Percentiles rank a stretch among this genome's conserved stretches.
Conservation (phyloP, 1,140 invertebrate species). For the Subanguina moxae region DNA sequence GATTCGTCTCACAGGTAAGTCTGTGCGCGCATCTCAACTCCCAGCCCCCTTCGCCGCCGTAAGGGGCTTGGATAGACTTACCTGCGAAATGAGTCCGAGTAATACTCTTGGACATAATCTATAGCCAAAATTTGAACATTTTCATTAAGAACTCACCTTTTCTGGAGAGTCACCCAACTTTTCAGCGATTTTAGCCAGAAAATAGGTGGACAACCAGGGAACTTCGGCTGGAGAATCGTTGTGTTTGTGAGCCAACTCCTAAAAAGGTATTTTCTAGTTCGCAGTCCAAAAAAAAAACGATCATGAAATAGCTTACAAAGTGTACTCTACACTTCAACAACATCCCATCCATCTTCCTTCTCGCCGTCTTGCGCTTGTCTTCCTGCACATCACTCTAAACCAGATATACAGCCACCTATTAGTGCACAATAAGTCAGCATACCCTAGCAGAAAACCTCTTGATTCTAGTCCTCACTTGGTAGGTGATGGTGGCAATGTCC, state of each 20-base stretch:
- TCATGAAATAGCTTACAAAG: conserved; percentile 1
- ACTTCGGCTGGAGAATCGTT: conserved; percentile 33
- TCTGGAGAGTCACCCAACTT: conserved; percentile 33
- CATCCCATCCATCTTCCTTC: conserved; percentile 20
- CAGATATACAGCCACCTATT: too few relatives aligned
- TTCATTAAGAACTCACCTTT: conserved; percentile 19
- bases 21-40: too few relatives aligned
- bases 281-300: too few relatives aligned
- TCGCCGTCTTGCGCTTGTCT: neutral
- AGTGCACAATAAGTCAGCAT: neutral
- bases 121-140: neutral
- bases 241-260: conserved; percentile 16
- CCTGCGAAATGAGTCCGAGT: too few relatives aligned
- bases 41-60: too few relatives aligned
- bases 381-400: conserved; percentile 21
- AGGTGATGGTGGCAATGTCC: conserved; percentile 37
- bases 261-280: too few relatives aligned
- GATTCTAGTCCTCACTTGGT: conserved; percentile 38
- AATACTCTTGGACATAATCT: too few relatives aligned
- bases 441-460: conserved; percentile 32
- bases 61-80: too few relatives aligned
- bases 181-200: conserved; percentile 41
- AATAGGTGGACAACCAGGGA: conserved; percentile 35
- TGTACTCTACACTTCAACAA: conserved; percentile 21
- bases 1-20: too few relatives aligned